Conservation (phyloP, 2,888 invertebrate species). For the Lobophora halterata region DNA sequence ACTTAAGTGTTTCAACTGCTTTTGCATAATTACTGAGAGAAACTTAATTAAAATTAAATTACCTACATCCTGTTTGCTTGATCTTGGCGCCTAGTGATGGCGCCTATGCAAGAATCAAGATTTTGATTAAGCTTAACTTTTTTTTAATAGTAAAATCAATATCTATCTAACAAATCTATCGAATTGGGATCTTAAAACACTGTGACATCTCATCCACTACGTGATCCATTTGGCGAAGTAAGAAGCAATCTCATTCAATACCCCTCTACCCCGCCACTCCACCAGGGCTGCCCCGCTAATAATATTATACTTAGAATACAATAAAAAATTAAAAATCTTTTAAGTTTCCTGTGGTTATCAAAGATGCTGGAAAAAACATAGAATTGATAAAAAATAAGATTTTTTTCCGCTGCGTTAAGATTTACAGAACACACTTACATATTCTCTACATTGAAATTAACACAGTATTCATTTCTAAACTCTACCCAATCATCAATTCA, state of each 20-base stretch:
- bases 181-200: slow-evolving; percentile 81
- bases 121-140: too few species aligned
- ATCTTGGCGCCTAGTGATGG: too few species aligned
- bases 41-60: slow-evolving; percentile 9
- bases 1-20: slow-evolving; percentile 23
- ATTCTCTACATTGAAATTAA: too few species aligned
- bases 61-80: too few species aligned
- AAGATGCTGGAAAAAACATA: slow-evolving; percentile 31
- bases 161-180: slow-evolving; percentile 61
- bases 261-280: slow-evolving; percentile 57
- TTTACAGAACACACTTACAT: too few species aligned
- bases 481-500: too few species aligned
- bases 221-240: slow-evolving; percentile 82
- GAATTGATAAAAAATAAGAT: slow-evolving; percentile 6
- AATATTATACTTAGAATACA: slow-evolving; percentile 71
- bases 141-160: slow-evolving; percentile 42
- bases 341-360: slow-evolving; percentile 73
- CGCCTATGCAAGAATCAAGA: too few species aligned
- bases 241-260: slow-evolving; percentile 83
- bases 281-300: slow-evolving; percentile 62
- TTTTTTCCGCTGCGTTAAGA: too few species aligned
- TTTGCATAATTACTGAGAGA: slow-evolving; percentile 23
- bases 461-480: too few species aligned
- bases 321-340: slow-evolving; percentile 76
- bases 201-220: slow-evolving; percentile 82